Percentiles rank a stretch among this genome's conserved stretches.
Evolutionary conservation across 1,140 invertebrate genomes (phyloP).

Genomic region (Anastrepha obliqua): DNA sequence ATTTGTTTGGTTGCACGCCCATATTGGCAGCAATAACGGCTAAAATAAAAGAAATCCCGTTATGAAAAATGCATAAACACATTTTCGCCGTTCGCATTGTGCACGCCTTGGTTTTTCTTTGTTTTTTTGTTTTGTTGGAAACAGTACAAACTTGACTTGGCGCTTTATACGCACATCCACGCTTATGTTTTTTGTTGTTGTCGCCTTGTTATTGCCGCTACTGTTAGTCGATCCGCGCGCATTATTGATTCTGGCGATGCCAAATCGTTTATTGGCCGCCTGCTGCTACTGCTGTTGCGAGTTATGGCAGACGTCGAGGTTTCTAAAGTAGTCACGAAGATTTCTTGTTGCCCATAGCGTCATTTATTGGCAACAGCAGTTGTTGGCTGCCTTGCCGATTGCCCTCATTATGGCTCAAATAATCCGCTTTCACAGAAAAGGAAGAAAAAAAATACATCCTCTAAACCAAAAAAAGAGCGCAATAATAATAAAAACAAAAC

Average conservation of each 20-base stretch:
- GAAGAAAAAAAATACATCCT: constrained; percentile 1
- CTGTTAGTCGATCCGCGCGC: background rate
- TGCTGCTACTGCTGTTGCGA: background rate
- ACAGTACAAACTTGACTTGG: background rate
- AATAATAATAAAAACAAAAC: constrained; percentile 40
- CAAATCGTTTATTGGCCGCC: constrained; percentile 34
- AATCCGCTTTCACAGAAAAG: background rate
- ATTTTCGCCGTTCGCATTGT: background rate
- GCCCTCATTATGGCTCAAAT: constrained; percentile 36
- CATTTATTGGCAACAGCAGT: constrained; percentile 31
- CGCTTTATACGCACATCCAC: background rate
- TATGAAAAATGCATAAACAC: constrained; percentile 30
- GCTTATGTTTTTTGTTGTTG: background rate
- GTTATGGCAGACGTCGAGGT: background rate
- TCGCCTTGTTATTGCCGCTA: background rate
- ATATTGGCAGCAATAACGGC: too few relatives aligned
- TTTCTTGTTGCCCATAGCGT: background rate
- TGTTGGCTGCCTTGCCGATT: constrained; percentile 14
- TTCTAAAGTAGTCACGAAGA: background rate
- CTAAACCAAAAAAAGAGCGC: background rate
- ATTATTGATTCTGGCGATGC: background rate
- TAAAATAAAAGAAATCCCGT: background rate
- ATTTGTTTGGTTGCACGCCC: background rate
- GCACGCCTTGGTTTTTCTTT: too few relatives aligned
- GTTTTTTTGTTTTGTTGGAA: background rate